Evolutionary conservation across 2,888 invertebrate genomes (phyloP), one percentile per base, ranked within the genome.

Genomic region (Pachycephus smyrnensis): DNA sequence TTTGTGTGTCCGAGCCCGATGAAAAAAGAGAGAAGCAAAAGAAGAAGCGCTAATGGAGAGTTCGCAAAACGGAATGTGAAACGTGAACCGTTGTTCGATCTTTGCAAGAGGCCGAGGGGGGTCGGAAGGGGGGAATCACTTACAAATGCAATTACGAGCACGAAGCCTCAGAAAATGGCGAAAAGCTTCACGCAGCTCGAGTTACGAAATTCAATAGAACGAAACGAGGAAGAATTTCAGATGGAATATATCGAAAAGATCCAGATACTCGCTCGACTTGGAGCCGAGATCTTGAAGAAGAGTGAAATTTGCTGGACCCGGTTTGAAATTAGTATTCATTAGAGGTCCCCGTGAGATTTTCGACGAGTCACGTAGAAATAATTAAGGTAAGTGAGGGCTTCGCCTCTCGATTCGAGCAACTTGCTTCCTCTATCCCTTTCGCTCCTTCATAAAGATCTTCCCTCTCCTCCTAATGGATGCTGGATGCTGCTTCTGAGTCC

Each of bases 341-440:
- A 87, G 87, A 84, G 88, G 84, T 84, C 84, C 84, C 83, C 83
- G 85, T 84, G 84, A 85, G 87, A 88, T 83, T 89, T 91, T 86
- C 86, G 89, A 85, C 89, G 87, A 90, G 89, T 90, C 89, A 90
- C 88, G 90, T 89, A 88, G 87, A 88, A 89, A 89, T 90, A 90
- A 90, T 90, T 90, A 90, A 89, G 87, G 88, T 89, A 90, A 90
- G 87, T 90, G 85, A 87, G 87, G 88, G 90, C 86, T 89, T 85
- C 84, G 82, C 82, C 83, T 84, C 84, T 85, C 80, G 84, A 81
- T 80, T 80, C 55, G 23, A 55, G 23, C 55, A 23, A 55, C 55
- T 55, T 55, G 55, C 55, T 55, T 55, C 55, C 80, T 78, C 77
- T 74, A 75, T 77, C 77, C 74, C 78, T 79, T 81, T 83, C 76